These are phyloP conservation scores for Metaphire vulgaris DNA, from an alignment of 1,140 invertebrate genomes.

Conservation along the genomic window DNA sequence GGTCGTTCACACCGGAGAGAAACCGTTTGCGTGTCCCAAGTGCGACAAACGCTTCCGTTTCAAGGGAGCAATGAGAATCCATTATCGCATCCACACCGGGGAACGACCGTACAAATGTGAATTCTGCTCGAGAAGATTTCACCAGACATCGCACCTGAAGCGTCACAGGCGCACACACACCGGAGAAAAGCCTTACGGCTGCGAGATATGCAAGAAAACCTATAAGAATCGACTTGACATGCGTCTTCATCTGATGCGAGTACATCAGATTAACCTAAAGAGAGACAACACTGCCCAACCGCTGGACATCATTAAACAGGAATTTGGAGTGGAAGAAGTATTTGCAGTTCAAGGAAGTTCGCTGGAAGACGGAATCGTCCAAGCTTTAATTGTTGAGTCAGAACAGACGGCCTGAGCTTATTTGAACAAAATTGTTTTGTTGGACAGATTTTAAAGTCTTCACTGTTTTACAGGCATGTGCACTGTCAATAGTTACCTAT, in stretches of 20 bases:
- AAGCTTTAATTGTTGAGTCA: not conserved
- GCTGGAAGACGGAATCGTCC: not conserved
- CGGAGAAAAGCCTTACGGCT: constrained; percentile 81
- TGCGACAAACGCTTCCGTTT: constrained; percentile 79
- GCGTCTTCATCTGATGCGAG: constrained; percentile 7
- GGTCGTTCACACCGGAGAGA: constrained; percentile 91
- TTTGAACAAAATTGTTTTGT: too few species aligned
- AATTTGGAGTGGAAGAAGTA: not conserved
- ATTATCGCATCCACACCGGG: constrained; percentile 87
- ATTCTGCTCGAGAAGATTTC: constrained; percentile 89
- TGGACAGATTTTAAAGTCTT: too few species aligned
- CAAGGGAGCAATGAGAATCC: constrained; percentile 86
- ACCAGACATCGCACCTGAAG: constrained; percentile 89
- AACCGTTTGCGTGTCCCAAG: constrained; percentile 73
- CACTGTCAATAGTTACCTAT: too few species aligned
- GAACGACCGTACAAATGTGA: constrained; percentile 88
- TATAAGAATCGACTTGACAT: constrained; percentile 36
- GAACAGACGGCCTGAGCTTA: too few species aligned
- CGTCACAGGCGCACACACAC: constrained; percentile 98
- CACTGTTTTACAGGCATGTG: too few species aligned
- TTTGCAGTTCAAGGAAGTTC: not conserved
- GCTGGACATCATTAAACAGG: not conserved
- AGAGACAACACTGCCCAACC: not conserved
- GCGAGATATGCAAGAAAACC: constrained; percentile 59
- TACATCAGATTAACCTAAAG: constrained; percentile 21